A percentile compares a stretch with the other conserved stretches of the same genome.
Conservation (phyloP, 2,888 invertebrate genomes). For the Latrodectus hesperus region DNA sequence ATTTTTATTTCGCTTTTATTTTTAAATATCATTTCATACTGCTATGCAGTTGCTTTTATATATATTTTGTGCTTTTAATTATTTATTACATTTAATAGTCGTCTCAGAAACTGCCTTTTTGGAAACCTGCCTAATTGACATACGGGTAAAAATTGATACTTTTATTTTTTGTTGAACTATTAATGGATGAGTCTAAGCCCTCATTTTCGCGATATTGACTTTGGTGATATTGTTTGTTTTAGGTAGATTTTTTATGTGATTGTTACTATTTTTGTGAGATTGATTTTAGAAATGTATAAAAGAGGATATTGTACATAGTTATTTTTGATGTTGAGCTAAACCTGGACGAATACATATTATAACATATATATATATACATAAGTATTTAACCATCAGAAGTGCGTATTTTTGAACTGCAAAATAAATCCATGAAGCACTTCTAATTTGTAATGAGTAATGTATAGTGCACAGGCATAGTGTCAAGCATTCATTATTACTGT, state of each 20-base stretch:
- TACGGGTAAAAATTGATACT: conserved; percentile 31
- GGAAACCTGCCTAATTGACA: neutral
- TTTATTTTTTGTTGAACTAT: conserved; percentile 20
- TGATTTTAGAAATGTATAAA: conserved; percentile 39
- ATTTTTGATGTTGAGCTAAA: conserved; percentile 32
- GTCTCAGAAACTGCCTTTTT: neutral
- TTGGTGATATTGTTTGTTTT: conserved; percentile 24
- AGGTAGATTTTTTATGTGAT: conserved; percentile 41
- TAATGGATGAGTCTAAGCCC: neutral
- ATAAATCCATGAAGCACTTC: neutral
- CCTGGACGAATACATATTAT: neutral
- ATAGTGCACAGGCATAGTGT: neutral
- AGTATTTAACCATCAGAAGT: conserved; percentile 5
- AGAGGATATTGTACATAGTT: conserved; percentile 42
- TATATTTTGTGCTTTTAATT: neutral
- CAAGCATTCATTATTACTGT: neutral
- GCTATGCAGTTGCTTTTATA: neutral
- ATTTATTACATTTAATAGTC: neutral
- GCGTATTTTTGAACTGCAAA: neutral
- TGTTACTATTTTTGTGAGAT: conserved; percentile 45
- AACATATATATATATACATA: neutral
- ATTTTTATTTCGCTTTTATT: no score
- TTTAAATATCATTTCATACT: no score
- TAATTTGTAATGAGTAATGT: neutral
- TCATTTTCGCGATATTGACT: neutral